phyloP scores from a whole-genome alignment of 2,113 vertebrate species.

The Macquaria ambigua region DNA sequence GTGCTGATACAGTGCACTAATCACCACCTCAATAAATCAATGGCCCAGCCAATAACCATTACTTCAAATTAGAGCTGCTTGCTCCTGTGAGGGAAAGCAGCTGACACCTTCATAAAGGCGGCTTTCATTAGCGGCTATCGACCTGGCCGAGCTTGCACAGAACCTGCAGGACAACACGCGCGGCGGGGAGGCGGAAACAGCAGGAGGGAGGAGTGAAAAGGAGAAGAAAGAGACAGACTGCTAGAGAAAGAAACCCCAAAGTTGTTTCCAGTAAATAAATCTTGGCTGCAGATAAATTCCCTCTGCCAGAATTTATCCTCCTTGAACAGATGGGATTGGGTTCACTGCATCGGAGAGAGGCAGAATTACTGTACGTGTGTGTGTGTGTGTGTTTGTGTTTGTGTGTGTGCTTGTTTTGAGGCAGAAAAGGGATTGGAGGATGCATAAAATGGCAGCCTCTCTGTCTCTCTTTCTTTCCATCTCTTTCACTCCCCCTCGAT shows the following conservation, averaged over 20 bases:
- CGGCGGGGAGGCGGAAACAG: slow-evolving; percentile 17
- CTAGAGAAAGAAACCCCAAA: slow-evolving; percentile 55
- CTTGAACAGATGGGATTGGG: slow-evolving; percentile 71
- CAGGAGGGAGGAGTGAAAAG: not conserved
- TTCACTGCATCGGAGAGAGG: slow-evolving; percentile 53
- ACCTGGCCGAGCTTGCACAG: slow-evolving; percentile 46
- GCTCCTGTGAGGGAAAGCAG: slow-evolving; percentile 67
- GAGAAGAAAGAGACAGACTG: slow-evolving; percentile 43
- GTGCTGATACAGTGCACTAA: slow-evolving; percentile 69
- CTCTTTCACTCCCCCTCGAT: slow-evolving; percentile 25
- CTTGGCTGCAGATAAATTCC: slow-evolving; percentile 68
- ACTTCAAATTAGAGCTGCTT: slow-evolving; percentile 70
- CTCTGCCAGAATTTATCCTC: slow-evolving; percentile 65
- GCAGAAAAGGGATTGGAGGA: slow-evolving; percentile 32
- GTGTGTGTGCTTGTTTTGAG: slow-evolving; percentile 40
- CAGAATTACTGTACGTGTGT: slow-evolving; percentile 39
- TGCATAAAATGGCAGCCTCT: slow-evolving; percentile 60
- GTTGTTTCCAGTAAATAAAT: slow-evolving; percentile 78
- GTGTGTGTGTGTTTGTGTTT: slow-evolving; percentile 33
- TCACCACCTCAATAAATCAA: slow-evolving; percentile 73
- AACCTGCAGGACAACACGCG: slow-evolving; percentile 51
- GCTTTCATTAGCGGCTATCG: slow-evolving; percentile 75
- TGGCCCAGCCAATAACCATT: slow-evolving; percentile 71
- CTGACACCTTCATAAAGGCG: slow-evolving; percentile 76
- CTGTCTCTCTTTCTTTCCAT: slow-evolving; percentile 29